These are phyloP conservation scores for Indri indri DNA, from an alignment of 2,113 vertebrate species.

Conservation along the genomic window DNA sequence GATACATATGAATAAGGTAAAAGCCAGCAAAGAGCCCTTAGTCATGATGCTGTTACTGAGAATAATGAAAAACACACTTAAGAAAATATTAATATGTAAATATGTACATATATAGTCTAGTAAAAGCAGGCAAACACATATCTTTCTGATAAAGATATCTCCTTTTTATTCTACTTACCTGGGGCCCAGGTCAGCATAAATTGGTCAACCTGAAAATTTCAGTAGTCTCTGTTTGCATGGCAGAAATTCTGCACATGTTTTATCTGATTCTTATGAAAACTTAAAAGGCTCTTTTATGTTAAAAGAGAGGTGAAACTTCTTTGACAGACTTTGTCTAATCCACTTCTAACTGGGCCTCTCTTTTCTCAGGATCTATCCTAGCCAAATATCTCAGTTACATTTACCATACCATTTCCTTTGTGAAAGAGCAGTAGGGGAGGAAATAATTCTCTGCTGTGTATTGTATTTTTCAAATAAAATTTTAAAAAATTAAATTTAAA, in stretches of 20 bases:
- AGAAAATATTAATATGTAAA: constrained; percentile 74
- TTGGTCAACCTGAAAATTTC: constrained; percentile 81
- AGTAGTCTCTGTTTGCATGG: constrained; percentile 82
- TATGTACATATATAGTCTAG: constrained; percentile 61
- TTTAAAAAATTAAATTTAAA: constrained; percentile 57
- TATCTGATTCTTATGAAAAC: constrained; percentile 85
- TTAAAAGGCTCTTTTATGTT: constrained; percentile 88
- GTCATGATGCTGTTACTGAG: constrained; percentile 41
- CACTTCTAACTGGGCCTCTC: constrained; percentile 82
- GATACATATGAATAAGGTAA: not conserved
- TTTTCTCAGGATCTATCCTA: constrained; percentile 87
- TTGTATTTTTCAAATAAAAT: constrained; percentile 89
- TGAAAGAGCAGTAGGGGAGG: constrained; percentile 84
- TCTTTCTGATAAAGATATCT: constrained; percentile 79
- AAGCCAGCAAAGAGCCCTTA: constrained; percentile 72
- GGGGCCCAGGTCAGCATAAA: constrained; percentile 79
- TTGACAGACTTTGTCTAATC: constrained; percentile 82
- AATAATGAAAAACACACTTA: constrained; percentile 59
- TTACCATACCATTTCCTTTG: constrained; percentile 80
- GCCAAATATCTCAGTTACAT: constrained; percentile 83
- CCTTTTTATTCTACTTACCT: constrained; percentile 78
- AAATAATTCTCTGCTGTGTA: constrained; percentile 85
- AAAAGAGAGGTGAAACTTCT: constrained; percentile 86
- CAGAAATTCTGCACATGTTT: constrained; percentile 83
- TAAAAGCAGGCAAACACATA: constrained; percentile 49